Base-by-base conservation (phyloP, 2,797 vertebrate species). In the Sebastes kiyomatsui region DNA sequence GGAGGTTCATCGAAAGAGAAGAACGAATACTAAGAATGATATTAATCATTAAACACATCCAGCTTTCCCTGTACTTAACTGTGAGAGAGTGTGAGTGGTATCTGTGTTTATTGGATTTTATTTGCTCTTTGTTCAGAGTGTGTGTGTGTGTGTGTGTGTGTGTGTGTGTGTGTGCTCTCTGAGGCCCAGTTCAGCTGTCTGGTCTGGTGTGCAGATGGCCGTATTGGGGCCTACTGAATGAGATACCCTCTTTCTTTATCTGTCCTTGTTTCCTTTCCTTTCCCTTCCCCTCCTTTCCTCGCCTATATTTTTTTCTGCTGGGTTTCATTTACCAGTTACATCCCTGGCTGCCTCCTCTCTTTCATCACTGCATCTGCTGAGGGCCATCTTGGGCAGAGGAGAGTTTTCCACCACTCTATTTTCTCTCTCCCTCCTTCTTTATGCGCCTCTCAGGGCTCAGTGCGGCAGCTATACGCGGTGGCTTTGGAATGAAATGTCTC, bases 401-500 rank as follows among this genome's bases (percentile, higher is more conserved):
- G 92, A 89, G 89, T 91, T 90, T 91, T 91, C 85, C 87, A 87
- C 61, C 74, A 32, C 92, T 94, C 91, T 90, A 89, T 94, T 92
- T 92, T 90, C 76, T 77, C 84, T 85, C 91, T 88, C 84, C 84
- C 80, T 88, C 90, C 88, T 91, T 90, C 89, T 90, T 92, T 91
- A 93, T 87, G 87, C 73, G 84, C 88, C 93, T 93, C 93, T 94
- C 89, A 89, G 94, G 91, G 91, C 91, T 92, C 88, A 71, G 90
- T 84, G 89, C 85, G 66, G 90, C 89, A 90, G 88, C 88, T 86
- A 86, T 85, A 91, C 79, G 79, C 85, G 35, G 90, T 91, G 88
- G 93, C 86, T 91, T 92, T 90, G 91, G 93, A 94, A 94, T 95
- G 95, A 95, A 95, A 94, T 94, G 94, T 95, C 94, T 96, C 93